Conservation (phyloP, 2,113 vertebrate species). For the Pedionomus torquatus region DNA sequence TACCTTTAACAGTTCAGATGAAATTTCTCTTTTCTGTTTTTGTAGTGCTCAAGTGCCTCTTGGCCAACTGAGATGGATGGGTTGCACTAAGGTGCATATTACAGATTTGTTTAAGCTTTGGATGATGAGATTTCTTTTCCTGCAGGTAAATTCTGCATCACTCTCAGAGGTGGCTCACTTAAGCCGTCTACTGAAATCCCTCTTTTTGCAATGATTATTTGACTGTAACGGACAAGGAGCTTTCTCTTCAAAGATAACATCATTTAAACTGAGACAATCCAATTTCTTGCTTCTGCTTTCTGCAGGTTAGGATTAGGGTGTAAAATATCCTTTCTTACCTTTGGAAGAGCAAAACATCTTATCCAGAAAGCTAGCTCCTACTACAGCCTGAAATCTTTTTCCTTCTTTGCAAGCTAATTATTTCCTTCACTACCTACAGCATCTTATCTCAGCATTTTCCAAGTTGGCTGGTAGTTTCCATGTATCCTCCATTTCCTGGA, state of each 20-base stretch:
- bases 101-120: not conserved
- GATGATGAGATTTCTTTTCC: constrained; percentile 10
- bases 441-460: not conserved
- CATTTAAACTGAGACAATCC: not conserved
- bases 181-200: not conserved
- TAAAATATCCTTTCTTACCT: not conserved
- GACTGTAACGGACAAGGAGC: not conserved
- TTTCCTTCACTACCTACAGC: not conserved
- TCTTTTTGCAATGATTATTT: not conserved
- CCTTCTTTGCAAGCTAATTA: not conserved
- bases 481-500: not conserved
- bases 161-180: not conserved
- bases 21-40: not conserved
- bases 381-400: not conserved
- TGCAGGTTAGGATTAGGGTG: not conserved
- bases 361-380: not conserved
- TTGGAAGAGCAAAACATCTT: not conserved
- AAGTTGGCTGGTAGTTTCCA: not conserved
- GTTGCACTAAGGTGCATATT: not conserved
- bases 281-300: not conserved
- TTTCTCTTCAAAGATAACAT: not conserved
- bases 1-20: not conserved
- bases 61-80: not conserved
- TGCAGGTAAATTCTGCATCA: not conserved
- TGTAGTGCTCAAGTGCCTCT: not conserved